phyloP scores from a whole-genome alignment of 2,113 vertebrate genomes.

The Cynoglossus semilaevis region DNA sequence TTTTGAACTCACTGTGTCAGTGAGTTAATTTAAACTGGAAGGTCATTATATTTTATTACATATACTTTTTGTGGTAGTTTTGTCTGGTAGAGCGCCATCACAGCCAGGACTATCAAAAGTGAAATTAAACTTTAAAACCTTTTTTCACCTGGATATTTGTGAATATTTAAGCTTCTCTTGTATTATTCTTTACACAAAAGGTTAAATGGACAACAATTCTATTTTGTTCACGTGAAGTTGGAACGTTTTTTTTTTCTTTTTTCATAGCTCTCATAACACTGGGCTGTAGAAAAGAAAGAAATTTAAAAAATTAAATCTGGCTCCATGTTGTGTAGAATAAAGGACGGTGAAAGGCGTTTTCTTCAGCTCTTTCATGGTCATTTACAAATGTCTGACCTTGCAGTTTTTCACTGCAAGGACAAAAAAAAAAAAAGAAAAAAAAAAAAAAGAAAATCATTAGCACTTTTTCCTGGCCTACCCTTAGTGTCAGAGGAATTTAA shows the following conservation, averaged over 20 bases:
- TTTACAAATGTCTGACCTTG: slow-evolving; percentile 14
- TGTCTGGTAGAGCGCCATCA: no score
- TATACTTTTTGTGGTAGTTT: no score
- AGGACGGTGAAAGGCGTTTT: slow-evolving; percentile 14
- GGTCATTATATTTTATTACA: no score
- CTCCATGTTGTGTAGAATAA: slow-evolving; percentile 3
- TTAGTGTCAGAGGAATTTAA: slow-evolving; percentile 8
- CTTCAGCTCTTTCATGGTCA: slow-evolving; percentile 18
- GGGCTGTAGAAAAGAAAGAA: not conserved
- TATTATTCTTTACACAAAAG: no score
- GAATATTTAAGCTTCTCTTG: no score
- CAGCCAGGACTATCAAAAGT: no score
- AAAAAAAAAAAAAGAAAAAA: no score
- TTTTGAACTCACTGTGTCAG: no score
- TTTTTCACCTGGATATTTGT: no score
- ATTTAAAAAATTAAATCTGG: not conserved
- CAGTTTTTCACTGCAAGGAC: slow-evolving; percentile 10
- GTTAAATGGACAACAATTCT: slow-evolving; percentile 4
- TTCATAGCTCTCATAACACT: slow-evolving; percentile 16
- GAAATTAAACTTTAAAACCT: no score
- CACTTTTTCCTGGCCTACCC: slow-evolving; percentile 15
- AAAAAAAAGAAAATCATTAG: slow-evolving; percentile 12
- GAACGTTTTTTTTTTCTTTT: slow-evolving; percentile 7
- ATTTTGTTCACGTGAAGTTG: not conserved
- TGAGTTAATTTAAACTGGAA: no score